Evolutionary conservation across 2,888 invertebrate genomes (phyloP).

Genomic region (Drosophila neutralis): DNA sequence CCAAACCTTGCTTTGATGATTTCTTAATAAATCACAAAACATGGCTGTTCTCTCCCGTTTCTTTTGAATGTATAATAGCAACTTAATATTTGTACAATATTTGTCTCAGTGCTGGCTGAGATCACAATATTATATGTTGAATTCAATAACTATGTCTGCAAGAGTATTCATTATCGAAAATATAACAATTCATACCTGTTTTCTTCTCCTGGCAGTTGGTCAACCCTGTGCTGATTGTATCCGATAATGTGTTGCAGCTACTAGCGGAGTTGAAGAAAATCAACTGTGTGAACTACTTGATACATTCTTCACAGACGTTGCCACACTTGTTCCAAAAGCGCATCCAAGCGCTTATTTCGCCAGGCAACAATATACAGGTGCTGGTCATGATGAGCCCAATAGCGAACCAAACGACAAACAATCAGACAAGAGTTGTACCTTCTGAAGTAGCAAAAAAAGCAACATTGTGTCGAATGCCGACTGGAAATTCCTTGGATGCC

Average conservation of each 20-base stretch:
- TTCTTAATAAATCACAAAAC: background rate
- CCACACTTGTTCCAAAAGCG: slow-evolving; percentile 34
- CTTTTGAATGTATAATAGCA: too few relatives aligned
- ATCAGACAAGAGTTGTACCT: background rate
- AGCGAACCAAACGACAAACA: background rate
- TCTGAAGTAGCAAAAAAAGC: background rate
- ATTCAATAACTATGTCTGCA: background rate
- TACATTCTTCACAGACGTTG: slow-evolving; percentile 26
- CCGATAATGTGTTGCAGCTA: slow-evolving; percentile 17
- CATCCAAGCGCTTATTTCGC: background rate
- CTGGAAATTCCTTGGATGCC: background rate
- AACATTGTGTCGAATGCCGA: background rate
- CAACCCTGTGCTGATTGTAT: slow-evolving; percentile 22
- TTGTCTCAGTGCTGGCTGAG: background rate
- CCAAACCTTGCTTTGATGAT: background rate
- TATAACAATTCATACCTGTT: background rate
- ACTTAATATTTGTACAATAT: background rate
- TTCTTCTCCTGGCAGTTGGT: slow-evolving; percentile 14
- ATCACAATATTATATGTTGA: background rate
- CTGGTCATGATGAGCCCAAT: slow-evolving; percentile 5
- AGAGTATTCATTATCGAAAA: background rate
- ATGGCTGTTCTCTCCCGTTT: background rate
- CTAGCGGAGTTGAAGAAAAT: background rate
- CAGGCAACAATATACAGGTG: slow-evolving; percentile 2
- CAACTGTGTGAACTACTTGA: slow-evolving; percentile 17